Conservation (phyloP, 2,888 invertebrate genomes). For the Drosophila picticornis region DNA sequence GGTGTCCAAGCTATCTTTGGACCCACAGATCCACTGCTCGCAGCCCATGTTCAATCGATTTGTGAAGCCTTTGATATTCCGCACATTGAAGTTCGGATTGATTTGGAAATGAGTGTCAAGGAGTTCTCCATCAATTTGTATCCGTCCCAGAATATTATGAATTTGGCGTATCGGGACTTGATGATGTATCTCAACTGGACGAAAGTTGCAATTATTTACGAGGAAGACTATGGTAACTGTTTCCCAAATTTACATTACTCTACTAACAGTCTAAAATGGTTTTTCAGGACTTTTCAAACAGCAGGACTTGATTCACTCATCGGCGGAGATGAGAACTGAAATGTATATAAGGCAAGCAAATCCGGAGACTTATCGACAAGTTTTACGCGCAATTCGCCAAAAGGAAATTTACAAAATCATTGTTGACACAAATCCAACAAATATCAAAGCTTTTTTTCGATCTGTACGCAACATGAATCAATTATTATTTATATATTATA, state of each 20-base stretch:
- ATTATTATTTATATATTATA: conserved; percentile 12
- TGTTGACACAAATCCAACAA: conserved; percentile 93
- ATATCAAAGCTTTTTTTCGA: conserved; percentile 93
- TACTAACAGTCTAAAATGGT: not conserved
- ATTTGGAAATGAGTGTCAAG: conserved; percentile 86
- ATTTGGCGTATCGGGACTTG: conserved; percentile 93
- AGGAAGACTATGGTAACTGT: conserved; percentile 93
- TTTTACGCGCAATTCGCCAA: conserved; percentile 89
- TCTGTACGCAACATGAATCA: conserved; percentile 88
- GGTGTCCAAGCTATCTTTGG: conserved; percentile 91
- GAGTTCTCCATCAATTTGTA: conserved; percentile 95
- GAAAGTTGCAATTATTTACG: conserved; percentile 96
- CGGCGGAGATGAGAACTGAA: conserved; percentile 87
- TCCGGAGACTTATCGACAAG: conserved; percentile 88
- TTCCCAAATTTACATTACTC: not conserved
- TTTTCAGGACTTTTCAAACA: conserved; percentile 91
- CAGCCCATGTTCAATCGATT: conserved; percentile 94
- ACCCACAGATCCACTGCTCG: conserved; percentile 92
- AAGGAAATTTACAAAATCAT: conserved; percentile 95
- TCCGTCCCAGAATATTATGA: conserved; percentile 93
- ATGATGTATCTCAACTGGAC: conserved; percentile 96
- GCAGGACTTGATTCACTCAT: conserved; percentile 92
- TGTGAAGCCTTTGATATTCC: conserved; percentile 96
- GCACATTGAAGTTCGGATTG: conserved; percentile 92
- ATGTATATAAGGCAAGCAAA: conserved; percentile 92